These are phyloP conservation scores for Temnothorax unifasciatus DNA, from an alignment of 2,888 invertebrate species.

Conservation along the genomic window DNA sequence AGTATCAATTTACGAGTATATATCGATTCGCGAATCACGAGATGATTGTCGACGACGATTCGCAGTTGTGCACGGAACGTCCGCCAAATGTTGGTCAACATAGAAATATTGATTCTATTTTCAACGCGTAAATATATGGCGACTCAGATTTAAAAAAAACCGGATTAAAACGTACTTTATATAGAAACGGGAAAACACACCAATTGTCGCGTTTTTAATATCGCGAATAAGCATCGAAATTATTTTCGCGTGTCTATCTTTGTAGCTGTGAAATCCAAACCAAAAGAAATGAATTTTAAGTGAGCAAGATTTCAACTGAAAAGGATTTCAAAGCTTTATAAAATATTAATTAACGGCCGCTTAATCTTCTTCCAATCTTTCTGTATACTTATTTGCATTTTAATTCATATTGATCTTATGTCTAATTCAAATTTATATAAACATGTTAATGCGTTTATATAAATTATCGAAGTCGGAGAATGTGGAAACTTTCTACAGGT, in stretches of 20 bases:
- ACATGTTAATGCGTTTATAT: not conserved
- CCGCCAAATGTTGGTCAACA: not conserved
- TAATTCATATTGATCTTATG: not conserved
- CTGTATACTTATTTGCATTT: not conserved
- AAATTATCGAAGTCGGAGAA: not conserved
- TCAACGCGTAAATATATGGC: conserved; percentile 8
- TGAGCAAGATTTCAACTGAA: not conserved
- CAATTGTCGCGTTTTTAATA: conserved; percentile 1
- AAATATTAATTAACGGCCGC: not conserved
- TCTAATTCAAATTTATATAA: not conserved
- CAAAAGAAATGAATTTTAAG: not conserved
- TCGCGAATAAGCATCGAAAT: not conserved
- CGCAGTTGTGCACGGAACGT: not conserved
- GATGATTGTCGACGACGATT: conserved; percentile 7
- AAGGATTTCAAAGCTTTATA: not conserved
- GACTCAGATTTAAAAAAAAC: not conserved
- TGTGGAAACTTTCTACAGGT: not conserved
- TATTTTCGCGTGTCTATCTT: not conserved
- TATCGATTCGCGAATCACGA: not conserved
- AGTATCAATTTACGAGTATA: conserved; percentile 1
- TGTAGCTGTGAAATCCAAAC: not conserved
- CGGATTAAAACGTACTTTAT: not conserved
- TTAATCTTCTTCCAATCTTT: not conserved
- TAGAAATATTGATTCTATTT: conserved; percentile 34
- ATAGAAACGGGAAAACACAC: not conserved